Conservation (phyloP, 2,888 invertebrate species). For the Eudemis profundana region DNA sequence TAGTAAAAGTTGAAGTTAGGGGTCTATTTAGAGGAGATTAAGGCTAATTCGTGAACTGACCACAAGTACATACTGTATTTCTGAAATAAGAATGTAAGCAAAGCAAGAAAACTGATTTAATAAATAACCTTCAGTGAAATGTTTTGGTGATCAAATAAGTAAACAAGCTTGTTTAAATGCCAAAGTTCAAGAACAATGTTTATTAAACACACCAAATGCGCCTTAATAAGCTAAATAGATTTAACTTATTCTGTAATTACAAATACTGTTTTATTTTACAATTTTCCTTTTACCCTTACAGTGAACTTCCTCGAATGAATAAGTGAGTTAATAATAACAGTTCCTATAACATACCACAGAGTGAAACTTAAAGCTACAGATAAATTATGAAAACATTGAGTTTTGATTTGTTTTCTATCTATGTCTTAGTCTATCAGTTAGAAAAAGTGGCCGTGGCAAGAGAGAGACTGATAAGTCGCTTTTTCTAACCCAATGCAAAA, state of each 20-base stretch:
- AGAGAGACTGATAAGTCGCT: no score
- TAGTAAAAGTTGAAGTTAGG: no score
- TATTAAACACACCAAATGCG: not conserved
- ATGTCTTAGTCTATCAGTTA: no score
- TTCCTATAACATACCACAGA: not conserved
- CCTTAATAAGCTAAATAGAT: not conserved
- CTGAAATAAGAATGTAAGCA: no score
- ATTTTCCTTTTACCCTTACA: constrained; percentile 10
- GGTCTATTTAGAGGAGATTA: no score
- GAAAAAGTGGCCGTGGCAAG: no score
- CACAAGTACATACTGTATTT: no score
- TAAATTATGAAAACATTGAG: no score
- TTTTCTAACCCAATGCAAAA: no score
- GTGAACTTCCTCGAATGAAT: constrained; percentile 12
- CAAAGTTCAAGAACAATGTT: constrained; percentile 3
- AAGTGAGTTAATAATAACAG: constrained; percentile 3
- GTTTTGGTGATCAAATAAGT: constrained; percentile 6
- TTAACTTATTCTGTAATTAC: not conserved
- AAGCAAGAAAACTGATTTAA: not conserved
- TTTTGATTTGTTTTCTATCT: no score
- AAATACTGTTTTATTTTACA: not conserved
- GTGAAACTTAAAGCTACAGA: no score
- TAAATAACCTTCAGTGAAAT: constrained; percentile 5
- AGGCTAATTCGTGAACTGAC: no score
- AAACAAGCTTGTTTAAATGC: constrained; percentile 16